Conservation (phyloP, 2,797 vertebrate species). For the Sitta carolinensis region DNA sequence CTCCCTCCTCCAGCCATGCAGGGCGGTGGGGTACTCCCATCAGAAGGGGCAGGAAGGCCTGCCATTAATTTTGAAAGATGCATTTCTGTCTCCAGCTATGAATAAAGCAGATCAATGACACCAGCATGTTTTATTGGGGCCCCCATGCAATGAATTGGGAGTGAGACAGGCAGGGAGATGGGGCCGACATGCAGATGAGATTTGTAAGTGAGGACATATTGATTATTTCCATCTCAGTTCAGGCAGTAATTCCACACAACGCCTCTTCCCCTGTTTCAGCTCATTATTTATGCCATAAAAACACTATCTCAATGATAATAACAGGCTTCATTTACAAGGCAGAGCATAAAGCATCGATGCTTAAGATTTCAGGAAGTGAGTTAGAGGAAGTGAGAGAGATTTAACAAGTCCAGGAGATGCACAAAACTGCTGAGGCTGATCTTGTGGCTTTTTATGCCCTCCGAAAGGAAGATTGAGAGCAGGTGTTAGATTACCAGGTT, state of each 20-base stretch:
- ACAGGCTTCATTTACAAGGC: conserved; percentile 80
- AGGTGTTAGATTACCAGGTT: conserved; percentile 45
- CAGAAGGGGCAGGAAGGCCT: conserved; percentile 51
- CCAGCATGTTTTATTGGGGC: conserved; percentile 76
- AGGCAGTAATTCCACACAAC: conserved; percentile 78
- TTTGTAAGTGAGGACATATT: conserved; percentile 82
- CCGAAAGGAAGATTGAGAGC: conserved; percentile 56
- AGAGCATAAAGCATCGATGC: conserved; percentile 74
- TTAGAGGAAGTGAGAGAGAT: conserved; percentile 68
- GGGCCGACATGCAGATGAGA: conserved; percentile 81
- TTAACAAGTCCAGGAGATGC: conserved; percentile 72
- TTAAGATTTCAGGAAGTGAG: conserved; percentile 73
- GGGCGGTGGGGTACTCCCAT: not conserved
- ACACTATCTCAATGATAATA: conserved; percentile 80
- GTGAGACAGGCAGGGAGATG: conserved; percentile 76
- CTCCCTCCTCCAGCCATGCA: not conserved
- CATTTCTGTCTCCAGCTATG: conserved; percentile 75
- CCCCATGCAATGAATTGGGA: conserved; percentile 79
- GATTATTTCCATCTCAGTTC: conserved; percentile 80
- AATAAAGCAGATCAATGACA: conserved; percentile 82
- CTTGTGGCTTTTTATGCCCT: conserved; percentile 64
- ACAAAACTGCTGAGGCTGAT: conserved; percentile 68
- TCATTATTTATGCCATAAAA: conserved; percentile 84
- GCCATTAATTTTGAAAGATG: conserved; percentile 78
- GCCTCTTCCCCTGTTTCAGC: conserved; percentile 73